Percentiles rank a stretch among this genome's conserved stretches.
These are phyloP conservation scores for Odocoileus virginianus DNA, from an alignment of 2,113 vertebrate species.

Conservation along the genomic window DNA sequence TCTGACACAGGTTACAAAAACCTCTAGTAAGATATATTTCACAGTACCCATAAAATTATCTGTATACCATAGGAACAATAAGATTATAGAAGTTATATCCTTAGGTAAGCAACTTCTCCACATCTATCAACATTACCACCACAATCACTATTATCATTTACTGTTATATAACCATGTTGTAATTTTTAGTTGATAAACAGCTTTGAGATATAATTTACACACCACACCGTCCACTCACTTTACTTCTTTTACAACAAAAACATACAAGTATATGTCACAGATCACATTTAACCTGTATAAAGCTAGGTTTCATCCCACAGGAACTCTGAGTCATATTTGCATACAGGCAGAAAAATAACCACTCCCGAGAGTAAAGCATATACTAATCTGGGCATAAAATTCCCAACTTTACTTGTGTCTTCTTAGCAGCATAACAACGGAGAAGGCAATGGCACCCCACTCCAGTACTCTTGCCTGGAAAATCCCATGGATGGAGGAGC, in stretches of 20 bases:
- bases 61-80: neutral
- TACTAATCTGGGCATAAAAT: neutral
- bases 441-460: no score
- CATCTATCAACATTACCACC: neutral
- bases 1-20: constrained; percentile 17
- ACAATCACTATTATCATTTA: neutral
- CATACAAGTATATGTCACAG: neutral
- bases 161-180: neutral
- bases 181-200: neutral
- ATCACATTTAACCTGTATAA: constrained; percentile 31
- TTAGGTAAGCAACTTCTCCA: neutral
- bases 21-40: neutral
- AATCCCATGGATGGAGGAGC: no score
- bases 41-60: neutral
- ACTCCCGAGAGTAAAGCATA: neutral
- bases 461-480: no score
- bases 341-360: constrained; percentile 1
- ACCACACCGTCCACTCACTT: neutral
- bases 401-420: neutral
- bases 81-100: neutral
- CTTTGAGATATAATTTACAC: constrained; percentile 27
- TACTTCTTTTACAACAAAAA: constrained; percentile 43
- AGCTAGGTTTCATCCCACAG: constrained; percentile 31
- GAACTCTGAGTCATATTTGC: constrained; percentile 1
- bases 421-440: neutral